Evolutionary conservation across 1,140 invertebrate genomes (phyloP).

Genomic region (Aphidius gifuensis): DNA sequence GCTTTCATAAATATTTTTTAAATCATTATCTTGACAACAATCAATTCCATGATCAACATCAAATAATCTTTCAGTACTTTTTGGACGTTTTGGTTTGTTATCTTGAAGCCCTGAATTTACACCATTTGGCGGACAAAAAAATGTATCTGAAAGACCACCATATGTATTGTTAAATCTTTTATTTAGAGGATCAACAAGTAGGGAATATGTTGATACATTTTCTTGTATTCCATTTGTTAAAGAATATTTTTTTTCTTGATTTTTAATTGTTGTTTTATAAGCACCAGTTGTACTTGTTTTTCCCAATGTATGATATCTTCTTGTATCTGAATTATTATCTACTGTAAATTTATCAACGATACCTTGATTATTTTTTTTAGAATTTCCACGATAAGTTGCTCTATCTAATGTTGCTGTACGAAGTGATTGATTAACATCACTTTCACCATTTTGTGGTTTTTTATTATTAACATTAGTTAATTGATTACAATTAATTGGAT

Average conservation of each 20-base stretch:
- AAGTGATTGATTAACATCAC: conserved; percentile 28
- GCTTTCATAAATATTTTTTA: conserved; percentile 23
- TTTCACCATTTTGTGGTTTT: conserved; percentile 32
- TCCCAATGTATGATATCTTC: conserved; percentile 36
- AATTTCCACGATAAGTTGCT: conserved; percentile 43
- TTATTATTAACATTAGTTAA: conserved; percentile 22
- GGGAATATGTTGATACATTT: conserved; percentile 28
- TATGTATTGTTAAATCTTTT: conserved; percentile 32
- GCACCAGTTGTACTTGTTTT: conserved; percentile 23
- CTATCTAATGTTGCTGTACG: conserved; percentile 47
- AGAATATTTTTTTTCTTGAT: background rate
- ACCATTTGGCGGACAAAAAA: conserved; percentile 43
- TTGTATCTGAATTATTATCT: conserved; percentile 28
- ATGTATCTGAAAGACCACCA: conserved; percentile 28
- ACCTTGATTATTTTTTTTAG: conserved; percentile 35
- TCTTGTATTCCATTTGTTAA: conserved; percentile 12
- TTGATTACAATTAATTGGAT: conserved; percentile 27
- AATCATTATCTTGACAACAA: conserved; percentile 28
- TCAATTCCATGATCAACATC: conserved; percentile 39
- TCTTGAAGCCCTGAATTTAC: conserved; percentile 29
- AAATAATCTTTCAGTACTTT: conserved; percentile 45
- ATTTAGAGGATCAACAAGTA: conserved; percentile 35
- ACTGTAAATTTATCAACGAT: too few species aligned
- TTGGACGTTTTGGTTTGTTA: conserved; percentile 39
- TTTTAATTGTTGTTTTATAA: background rate